A percentile compares a stretch with the other conserved stretches of the same genome.
Conservation (phyloP, 2,888 invertebrate genomes). For the Adineta ricciae region DNA sequence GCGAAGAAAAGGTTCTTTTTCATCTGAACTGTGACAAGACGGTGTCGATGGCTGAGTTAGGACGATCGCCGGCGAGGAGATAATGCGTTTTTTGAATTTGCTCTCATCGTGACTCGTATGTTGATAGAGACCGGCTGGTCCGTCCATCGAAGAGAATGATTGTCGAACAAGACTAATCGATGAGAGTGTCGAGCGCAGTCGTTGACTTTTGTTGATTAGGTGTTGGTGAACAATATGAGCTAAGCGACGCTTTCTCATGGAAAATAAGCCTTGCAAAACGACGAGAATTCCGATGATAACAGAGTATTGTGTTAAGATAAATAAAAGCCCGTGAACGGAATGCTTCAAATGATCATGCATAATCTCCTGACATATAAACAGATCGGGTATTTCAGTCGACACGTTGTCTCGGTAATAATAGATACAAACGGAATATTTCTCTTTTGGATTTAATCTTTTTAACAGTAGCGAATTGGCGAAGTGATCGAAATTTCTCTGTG, state of each 20-base stretch:
- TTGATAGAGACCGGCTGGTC: not conserved
- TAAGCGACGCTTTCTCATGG: not conserved
- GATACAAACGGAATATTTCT: not conserved
- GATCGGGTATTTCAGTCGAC: not conserved
- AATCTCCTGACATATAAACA: conserved; percentile 3
- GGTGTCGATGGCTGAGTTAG: not conserved
- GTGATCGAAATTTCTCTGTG: not conserved
- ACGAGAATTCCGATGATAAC: not conserved
- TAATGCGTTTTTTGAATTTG: not conserved
- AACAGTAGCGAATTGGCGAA: not conserved
- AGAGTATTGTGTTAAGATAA: not conserved
- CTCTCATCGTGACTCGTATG: not conserved
- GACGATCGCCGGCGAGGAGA: not conserved
- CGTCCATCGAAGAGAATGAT: not conserved
- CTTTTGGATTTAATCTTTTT: not conserved
- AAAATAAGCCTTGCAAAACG: not conserved
- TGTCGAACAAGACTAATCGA: conserved; percentile 15
- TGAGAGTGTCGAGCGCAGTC: not conserved
- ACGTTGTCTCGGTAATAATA: not conserved
- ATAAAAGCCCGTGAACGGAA: not conserved
- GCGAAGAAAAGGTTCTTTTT: conserved; percentile 6
- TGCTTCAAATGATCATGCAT: not conserved
- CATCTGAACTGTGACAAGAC: not conserved
- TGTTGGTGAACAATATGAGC: conserved; percentile 4
- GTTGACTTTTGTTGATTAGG: not conserved